Conservation (phyloP, 2,113 vertebrate genomes). For the Nannospalax galili region DNA sequence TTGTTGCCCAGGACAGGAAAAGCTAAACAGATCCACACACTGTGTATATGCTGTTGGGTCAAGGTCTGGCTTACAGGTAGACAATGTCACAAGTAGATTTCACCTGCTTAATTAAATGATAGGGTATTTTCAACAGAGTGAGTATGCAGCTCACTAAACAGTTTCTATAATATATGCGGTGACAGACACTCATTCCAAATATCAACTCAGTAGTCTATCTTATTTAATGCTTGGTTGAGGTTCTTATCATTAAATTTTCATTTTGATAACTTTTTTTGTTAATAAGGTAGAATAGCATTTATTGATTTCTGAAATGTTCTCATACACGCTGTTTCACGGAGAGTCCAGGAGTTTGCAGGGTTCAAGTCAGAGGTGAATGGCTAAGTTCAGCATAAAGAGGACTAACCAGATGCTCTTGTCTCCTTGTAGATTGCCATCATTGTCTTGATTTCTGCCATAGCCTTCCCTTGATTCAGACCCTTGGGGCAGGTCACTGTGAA, state of each 20-base stretch:
- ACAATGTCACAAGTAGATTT: neutral
- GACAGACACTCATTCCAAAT: neutral
- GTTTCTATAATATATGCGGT: neutral
- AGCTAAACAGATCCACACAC: neutral
- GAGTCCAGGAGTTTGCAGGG: slow-evolving; percentile 15
- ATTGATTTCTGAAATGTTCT: slow-evolving; percentile 70
- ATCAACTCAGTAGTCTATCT: neutral
- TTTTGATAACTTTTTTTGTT: slow-evolving; percentile 18
- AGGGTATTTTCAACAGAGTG: neutral
- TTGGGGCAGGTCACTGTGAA: too few relatives aligned
- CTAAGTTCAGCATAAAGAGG: fast-evolving
- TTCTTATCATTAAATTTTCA: neutral
- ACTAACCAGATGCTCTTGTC: slow-evolving; percentile 82
- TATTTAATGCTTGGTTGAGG: slow-evolving; percentile 4
- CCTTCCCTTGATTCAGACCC: slow-evolving; percentile 97
- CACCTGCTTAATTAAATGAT: neutral
- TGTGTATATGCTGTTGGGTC: neutral
- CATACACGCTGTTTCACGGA: slow-evolving; percentile 53
- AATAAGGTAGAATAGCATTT: slow-evolving; percentile 51
- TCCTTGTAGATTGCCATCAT: slow-evolving; percentile 97
- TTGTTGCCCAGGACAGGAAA: neutral
- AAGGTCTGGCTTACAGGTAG: neutral
- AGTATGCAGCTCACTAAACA: neutral
- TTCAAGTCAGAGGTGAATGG: neutral
- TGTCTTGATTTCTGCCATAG: slow-evolving; percentile 98